Conservation (phyloP, 2,113 vertebrate genomes). For the Cercocebus atys region DNA sequence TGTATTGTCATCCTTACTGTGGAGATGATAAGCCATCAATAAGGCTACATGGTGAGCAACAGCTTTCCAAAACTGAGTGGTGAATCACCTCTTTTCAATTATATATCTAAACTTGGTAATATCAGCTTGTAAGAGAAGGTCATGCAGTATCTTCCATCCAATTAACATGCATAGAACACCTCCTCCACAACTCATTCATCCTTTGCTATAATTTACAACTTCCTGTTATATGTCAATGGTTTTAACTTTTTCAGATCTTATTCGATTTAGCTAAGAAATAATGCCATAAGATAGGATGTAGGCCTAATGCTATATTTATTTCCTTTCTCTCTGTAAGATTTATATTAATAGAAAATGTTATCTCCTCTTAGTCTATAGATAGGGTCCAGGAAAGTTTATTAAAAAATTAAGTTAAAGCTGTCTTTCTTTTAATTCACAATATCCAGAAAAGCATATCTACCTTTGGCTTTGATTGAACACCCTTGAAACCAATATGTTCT, state of each 20-base stretch:
- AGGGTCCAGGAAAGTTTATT: neutral
- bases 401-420: neutral
- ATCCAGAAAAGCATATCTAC: neutral
- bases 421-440: neutral
- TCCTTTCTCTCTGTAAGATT: neutral
- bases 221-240: neutral
- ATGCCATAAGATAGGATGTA: neutral
- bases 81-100: neutral
- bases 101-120: neutral
- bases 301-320: neutral
- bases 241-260: neutral
- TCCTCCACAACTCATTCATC: neutral
- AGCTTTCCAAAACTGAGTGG: neutral
- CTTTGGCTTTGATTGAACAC: neutral
- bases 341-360: neutral
- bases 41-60: neutral
- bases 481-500: neutral
- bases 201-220: neutral
- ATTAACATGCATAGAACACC: neutral
- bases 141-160: neutral
- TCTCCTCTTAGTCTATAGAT: neutral
- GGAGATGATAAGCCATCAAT: neutral
- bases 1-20: neutral
- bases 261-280: neutral
- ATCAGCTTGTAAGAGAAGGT: neutral